Percentiles rank a stretch among this genome's conserved stretches.
Evolutionary conservation across 2,797 vertebrate species (phyloP).

Genomic region (Columba guinea): DNA sequence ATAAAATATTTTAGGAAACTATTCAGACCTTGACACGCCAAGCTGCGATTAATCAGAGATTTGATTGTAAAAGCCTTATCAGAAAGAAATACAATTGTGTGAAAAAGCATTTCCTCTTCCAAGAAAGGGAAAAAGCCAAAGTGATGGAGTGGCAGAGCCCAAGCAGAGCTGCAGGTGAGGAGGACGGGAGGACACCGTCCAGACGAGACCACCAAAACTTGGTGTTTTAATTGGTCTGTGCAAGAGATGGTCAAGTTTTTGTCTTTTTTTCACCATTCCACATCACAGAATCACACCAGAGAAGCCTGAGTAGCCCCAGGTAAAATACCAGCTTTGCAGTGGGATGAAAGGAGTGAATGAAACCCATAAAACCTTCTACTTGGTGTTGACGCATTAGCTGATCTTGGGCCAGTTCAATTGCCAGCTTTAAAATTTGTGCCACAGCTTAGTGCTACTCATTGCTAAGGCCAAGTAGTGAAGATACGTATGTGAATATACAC

Average conservation of each 20-base stretch:
- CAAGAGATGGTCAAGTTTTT: neutral
- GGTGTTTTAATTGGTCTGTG: neutral
- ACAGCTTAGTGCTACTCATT: neutral
- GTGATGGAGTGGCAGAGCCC: neutral
- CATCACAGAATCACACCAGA: neutral
- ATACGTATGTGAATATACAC: fast-evolving
- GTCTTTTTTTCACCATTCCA: neutral
- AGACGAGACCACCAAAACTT: neutral
- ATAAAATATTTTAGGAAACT: neutral
- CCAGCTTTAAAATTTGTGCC: neutral
- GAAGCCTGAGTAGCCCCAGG: neutral
- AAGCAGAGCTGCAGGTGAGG: neutral
- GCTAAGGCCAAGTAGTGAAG: neutral
- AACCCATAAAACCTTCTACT: neutral
- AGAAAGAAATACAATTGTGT: neutral
- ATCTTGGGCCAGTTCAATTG: neutral
- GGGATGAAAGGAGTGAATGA: neutral
- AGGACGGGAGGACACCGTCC: neutral
- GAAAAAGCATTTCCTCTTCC: neutral
- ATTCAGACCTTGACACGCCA: neutral
- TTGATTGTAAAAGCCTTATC: neutral
- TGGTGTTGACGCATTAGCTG: neutral
- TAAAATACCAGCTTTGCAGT: neutral
- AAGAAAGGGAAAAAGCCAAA: neutral
- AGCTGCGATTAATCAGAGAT: neutral